Base-by-base conservation (phyloP, 1,140 invertebrate species). In the Littorina saxatilis region DNA sequence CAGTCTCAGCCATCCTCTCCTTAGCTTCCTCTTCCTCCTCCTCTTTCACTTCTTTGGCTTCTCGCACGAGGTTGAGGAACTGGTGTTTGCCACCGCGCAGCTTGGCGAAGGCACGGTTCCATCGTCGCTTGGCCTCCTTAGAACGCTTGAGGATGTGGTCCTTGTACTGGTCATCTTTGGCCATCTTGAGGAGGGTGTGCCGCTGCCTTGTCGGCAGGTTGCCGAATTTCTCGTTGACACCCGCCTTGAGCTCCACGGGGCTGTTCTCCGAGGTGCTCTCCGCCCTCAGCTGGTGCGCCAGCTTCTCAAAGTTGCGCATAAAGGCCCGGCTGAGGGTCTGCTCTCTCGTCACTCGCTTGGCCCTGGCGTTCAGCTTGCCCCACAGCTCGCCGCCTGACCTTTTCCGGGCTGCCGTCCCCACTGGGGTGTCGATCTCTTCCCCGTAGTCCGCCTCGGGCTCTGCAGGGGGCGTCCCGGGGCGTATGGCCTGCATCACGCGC, bases 261-360 rank as follows among this genome's bases (percentile, higher is more conserved):
- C 17, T 52, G 7, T 68, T 55, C 39, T 63, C 23, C 3, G 39
- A 72, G 40, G 13, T 66, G 63, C 83, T 82, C 39, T 85, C 79
- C 0, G 78, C 72, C 37, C 80, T 50, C 3, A 88, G 80, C 17
- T 77, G 82, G 5, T 29, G 70, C 7, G 85, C 80, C 20, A 87
- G 47, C 43, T 84, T 86, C 1, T 63, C 66, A 50, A 86, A 87
- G 58, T 89, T 89, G 32, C 82, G 84, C 27, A 82, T 43, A 58
- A 89, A 89, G 55, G 87, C 86, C 58, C 76, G 81, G 37, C 84
- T 83, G 1, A 89, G 78, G 4, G 87, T 89, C 17, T 83, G 84
- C 9, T 81, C 63, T n/a, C 80, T 50, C 63, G 43, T n/a, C 13
- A 40, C 20, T 5, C 40, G 73, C n/a, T 79, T 79, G 27, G 83